phyloP scores from a whole-genome alignment of 1,140 invertebrate genomes.

The Drosophila asahinai region DNA sequence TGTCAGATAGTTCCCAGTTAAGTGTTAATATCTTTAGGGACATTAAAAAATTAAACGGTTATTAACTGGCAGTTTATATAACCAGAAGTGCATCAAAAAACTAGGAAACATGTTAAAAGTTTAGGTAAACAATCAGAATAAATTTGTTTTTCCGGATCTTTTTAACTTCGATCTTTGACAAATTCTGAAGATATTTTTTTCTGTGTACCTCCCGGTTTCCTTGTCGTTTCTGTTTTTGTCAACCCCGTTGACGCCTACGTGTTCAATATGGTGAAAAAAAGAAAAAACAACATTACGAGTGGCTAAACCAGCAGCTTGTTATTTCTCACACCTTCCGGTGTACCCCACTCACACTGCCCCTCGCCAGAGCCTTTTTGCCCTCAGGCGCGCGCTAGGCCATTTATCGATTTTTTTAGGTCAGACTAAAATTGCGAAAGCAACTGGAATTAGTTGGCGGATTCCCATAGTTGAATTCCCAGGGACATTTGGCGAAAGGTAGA shows the following conservation, averaged over 20 bases:
- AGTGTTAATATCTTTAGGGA: no score
- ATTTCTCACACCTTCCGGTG: slow-evolving; percentile 47
- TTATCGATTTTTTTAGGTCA: slow-evolving; percentile 52
- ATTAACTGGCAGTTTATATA: no score
- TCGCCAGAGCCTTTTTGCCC: slow-evolving; percentile 5
- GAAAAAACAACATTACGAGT: slow-evolving; percentile 37
- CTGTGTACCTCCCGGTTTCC: slow-evolving; percentile 26
- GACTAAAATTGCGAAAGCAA: slow-evolving; percentile 42
- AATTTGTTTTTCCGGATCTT: no score
- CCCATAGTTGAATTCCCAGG: slow-evolving; percentile 18
- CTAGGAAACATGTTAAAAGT: no score
- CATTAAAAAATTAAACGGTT: no score
- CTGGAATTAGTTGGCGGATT: slow-evolving; percentile 38
- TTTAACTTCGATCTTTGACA: neutral
- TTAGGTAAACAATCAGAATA: no score
- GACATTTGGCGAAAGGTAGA: neutral
- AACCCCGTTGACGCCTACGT: slow-evolving; percentile 58
- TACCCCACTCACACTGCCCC: slow-evolving; percentile 1
- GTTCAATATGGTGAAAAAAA: slow-evolving; percentile 48
- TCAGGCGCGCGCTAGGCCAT: slow-evolving; percentile 20
- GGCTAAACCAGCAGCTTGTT: slow-evolving; percentile 43
- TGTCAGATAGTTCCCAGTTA: no score
- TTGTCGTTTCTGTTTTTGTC: slow-evolving; percentile 30
- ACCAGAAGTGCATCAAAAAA: no score
- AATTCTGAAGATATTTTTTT: neutral